These are phyloP conservation scores for Brachypalpus laphriformis DNA, from an alignment of 2,888 invertebrate genomes.

Conservation along the genomic window DNA sequence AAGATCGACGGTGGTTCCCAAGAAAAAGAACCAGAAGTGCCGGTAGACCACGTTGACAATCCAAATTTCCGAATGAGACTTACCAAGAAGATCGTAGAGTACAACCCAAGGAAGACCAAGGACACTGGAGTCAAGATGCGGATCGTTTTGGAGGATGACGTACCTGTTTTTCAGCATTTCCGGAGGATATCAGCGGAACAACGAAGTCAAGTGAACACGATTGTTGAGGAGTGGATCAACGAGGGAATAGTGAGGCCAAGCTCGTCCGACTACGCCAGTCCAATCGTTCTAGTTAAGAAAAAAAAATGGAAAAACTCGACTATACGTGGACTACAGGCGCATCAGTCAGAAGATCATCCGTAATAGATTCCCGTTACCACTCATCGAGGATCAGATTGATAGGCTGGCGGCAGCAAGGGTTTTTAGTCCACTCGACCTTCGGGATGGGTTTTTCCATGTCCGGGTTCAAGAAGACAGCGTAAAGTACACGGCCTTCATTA, in stretches of 20 bases:
- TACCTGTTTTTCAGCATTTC: slow-evolving; percentile 28
- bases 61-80: background rate
- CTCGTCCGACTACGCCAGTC: slow-evolving; percentile 61
- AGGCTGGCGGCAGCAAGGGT: slow-evolving; percentile 62
- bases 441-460: slow-evolving; percentile 79
- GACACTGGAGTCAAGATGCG: slow-evolving; percentile 50
- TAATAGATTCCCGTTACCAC: slow-evolving; percentile 74
- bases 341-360: slow-evolving; percentile 62
- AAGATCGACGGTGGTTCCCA: background rate
- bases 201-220: slow-evolving; percentile 1
- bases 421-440: slow-evolving; percentile 76
- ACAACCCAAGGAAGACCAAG: slow-evolving; percentile 18
- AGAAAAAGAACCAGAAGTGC: background rate
- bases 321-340: slow-evolving; percentile 73
- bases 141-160: slow-evolving; percentile 23
- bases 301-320: slow-evolving; percentile 56
- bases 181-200: slow-evolving; percentile 17
- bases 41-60: slow-evolving; percentile 1
- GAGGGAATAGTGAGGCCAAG: slow-evolving; percentile 50
- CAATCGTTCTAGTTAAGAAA: too few species aligned
- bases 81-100: slow-evolving; percentile 18
- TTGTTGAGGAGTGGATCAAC: slow-evolving; percentile 25
- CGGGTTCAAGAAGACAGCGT: slow-evolving; percentile 72
- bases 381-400: slow-evolving; percentile 76
- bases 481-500: slow-evolving; percentile 76